Evolutionary conservation across 2,888 invertebrate species (phyloP).

Genomic region (Stenchaetothrips biformis): DNA sequence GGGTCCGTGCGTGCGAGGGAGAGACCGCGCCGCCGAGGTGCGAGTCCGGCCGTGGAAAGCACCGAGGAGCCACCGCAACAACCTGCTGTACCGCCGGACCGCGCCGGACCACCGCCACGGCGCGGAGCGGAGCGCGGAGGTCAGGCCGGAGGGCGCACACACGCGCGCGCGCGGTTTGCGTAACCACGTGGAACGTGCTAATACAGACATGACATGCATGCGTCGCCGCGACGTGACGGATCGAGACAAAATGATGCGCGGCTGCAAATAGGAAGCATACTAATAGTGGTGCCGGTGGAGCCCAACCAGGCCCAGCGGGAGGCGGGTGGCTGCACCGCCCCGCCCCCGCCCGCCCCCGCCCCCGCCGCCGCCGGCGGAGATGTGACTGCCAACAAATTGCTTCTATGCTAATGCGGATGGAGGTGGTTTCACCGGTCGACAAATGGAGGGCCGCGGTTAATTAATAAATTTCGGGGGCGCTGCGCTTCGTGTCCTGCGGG

Average conservation of each 20-base stretch:
- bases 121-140: neutral
- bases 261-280: no score
- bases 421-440: neutral
- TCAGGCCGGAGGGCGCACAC: neutral
- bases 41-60: no score
- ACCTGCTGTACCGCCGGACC: no score
- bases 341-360: conserved; percentile 5
- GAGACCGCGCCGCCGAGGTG: no score
- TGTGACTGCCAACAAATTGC: neutral
- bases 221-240: neutral
- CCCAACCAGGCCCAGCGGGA: neutral
- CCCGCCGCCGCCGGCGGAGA: neutral
- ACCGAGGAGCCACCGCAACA: no score
- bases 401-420: neutral
- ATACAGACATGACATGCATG: neutral
- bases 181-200: neutral
- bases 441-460: neutral
- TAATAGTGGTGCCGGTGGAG: no score
- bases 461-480: neutral
- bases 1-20: no score
- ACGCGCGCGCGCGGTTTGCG: neutral
- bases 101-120: neutral
- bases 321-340: neutral
- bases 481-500: no score
- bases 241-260: neutral